Evolutionary conservation across 2,888 invertebrate species (phyloP), one percentile per base, ranked within the genome.

Genomic region (Pediacus dermestoides): DNA sequence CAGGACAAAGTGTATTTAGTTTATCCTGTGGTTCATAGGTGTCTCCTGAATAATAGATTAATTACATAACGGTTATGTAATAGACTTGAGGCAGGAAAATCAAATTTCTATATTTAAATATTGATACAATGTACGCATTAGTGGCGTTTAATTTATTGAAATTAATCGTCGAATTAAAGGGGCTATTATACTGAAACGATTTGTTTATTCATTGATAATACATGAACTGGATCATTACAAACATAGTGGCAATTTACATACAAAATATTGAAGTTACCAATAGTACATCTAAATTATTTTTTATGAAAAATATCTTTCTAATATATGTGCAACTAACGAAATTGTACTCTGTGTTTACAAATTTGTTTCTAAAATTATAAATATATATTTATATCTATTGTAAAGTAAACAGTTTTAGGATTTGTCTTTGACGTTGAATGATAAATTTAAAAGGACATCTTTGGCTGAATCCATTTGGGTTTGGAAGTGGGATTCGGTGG

Each of bases 401-500:
- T 15, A 16, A 16, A 16, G 34, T 25, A 37, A 30, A 37, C 21
- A 42, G 32, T 46, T 23, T 44, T 44, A 44, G 31, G 39, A 47
- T 22, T 37, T 33, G n/a, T 44, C 44, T 38, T 44, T 60, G 37
- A 58, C 57, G 40, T 62, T 62, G 48, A 68, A 67, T 27, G 66
- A 61, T 49, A 67, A 50, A 52, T 66, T 68, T 46, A 67, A 54
- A 34, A 67, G 59, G 45, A 66, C 65, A 49, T 68, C 67, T 58
- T 62, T 66, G 45, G 64, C 56, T 34, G 62, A 52, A 42, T 67
- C 64, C 37, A 66, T 58, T 51, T 64, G 63, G 34, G 53, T 60
- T 38, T 63, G 60, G 48, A 66, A 63, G 30, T 63, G 61, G 22
- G 58, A 43, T 35, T 59, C 59, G 54, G 21, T 28, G 26, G 62